phyloP scores from a whole-genome alignment of 2,113 vertebrate species.

The Cephalopterus ornatus region DNA sequence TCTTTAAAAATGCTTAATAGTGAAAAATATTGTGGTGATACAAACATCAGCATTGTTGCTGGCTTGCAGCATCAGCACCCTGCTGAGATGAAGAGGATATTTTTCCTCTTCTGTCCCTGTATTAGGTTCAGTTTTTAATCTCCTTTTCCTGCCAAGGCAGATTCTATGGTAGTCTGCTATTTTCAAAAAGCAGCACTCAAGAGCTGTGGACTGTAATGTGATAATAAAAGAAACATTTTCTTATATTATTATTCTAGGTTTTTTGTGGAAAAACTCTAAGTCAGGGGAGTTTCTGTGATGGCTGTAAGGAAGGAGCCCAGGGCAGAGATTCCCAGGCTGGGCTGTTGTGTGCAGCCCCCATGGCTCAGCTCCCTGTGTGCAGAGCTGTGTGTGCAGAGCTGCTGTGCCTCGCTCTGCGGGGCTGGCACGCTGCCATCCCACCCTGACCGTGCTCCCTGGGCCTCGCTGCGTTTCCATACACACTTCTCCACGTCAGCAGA shows the following conservation, averaged over 20 bases:
- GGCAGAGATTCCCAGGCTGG: background rate
- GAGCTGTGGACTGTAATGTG: background rate
- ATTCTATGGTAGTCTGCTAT: background rate
- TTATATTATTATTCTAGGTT: background rate
- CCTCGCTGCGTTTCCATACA: background rate
- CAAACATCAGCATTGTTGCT: background rate
- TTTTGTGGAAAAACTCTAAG: background rate
- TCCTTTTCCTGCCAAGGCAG: constrained; percentile 1
- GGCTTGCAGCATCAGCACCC: background rate
- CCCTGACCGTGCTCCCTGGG: background rate
- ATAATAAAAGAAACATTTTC: background rate
- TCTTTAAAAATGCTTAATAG: background rate
- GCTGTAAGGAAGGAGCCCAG: background rate
- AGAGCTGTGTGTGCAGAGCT: background rate
- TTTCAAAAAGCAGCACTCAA: background rate
- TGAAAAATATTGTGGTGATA: background rate
- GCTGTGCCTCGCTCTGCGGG: too few species aligned
- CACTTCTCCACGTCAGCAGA: background rate
- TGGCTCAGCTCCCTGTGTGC: background rate
- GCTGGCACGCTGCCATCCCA: background rate
- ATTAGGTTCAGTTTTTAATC: constrained; percentile 12
- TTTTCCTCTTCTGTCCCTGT: background rate
- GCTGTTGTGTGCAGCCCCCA: background rate
- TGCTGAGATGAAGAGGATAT: background rate
- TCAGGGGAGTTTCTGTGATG: background rate